Evolutionary conservation across 2,113 vertebrate genomes (phyloP).

Genomic region (Hydrochoerus hydrochaeris): DNA sequence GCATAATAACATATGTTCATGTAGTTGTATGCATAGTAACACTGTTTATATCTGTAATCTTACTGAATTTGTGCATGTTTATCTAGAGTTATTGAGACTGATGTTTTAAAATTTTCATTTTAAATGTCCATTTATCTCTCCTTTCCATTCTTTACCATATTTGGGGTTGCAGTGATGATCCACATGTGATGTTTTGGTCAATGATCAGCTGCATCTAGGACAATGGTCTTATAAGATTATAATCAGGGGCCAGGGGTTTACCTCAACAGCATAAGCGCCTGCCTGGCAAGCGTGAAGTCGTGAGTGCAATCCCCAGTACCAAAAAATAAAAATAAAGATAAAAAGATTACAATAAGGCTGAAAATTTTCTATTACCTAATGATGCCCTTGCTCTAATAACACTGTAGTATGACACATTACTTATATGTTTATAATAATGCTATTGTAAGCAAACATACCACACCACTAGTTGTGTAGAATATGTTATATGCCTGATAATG

Average conservation of each 20-base stretch:
- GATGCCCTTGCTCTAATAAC: not conserved
- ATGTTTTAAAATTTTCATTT: not conserved
- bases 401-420: not conserved
- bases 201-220: not conserved
- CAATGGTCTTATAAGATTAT: no score
- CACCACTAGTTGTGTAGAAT: not conserved
- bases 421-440: not conserved
- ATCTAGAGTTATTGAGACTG: not conserved
- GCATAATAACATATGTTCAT: no score
- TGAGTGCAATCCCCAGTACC: no score
- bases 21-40: not conserved
- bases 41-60: not conserved
- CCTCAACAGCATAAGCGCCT: no score
- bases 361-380: not conserved
- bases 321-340: no score
- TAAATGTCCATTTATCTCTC: not conserved
- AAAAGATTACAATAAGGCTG: not conserved
- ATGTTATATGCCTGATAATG: not conserved
- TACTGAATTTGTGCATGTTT: not conserved
- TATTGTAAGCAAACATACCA: not conserved
- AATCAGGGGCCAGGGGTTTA: no score
- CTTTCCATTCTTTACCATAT: not conserved
- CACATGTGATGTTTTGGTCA: no score
- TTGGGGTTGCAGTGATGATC: not conserved
- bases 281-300: no score